phyloP scores from a whole-genome alignment of 2,797 vertebrate species.

The Channa striata region DNA sequence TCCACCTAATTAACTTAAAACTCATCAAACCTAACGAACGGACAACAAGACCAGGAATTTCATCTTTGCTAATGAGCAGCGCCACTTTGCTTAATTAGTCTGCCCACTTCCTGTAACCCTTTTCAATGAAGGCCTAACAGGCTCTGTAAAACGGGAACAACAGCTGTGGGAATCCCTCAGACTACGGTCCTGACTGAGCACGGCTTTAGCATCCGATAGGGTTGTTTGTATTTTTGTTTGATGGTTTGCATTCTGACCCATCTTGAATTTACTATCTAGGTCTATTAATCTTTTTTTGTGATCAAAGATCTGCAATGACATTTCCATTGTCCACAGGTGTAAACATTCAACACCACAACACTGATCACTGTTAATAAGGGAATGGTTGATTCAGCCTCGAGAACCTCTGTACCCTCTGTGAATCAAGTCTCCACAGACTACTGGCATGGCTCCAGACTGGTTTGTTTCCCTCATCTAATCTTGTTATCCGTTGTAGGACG shows the following conservation, averaged over 20 bases:
- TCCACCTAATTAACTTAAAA: conserved; percentile 42
- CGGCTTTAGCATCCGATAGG: not conserved
- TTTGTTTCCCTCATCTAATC: not conserved
- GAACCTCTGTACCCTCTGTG: not conserved
- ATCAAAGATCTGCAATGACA: too few relatives aligned
- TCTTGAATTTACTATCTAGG: too few relatives aligned
- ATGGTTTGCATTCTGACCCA: not conserved
- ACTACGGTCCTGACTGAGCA: not conserved
- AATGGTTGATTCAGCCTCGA: too few relatives aligned
- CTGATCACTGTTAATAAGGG: too few relatives aligned
- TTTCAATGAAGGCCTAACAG: conserved; percentile 18
- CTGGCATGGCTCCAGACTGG: too few relatives aligned
- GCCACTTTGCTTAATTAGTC: conserved; percentile 42
- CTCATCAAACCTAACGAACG: conserved; percentile 21
- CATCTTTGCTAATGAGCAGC: conserved; percentile 29
- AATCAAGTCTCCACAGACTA: too few relatives aligned
- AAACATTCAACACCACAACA: too few relatives aligned
- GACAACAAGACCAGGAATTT: conserved; percentile 36
- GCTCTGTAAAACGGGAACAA: conserved; percentile 11
- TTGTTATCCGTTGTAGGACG: not conserved
- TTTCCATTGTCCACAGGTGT: too few relatives aligned
- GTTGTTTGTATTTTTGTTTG: not conserved
- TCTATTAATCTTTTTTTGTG: too few relatives aligned
- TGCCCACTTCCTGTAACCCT: conserved; percentile 27
- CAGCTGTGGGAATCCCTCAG: conserved; percentile 1